Evolutionary conservation across 2,888 invertebrate genomes (phyloP).

Genomic region (Nesidiocoris tenuis): DNA sequence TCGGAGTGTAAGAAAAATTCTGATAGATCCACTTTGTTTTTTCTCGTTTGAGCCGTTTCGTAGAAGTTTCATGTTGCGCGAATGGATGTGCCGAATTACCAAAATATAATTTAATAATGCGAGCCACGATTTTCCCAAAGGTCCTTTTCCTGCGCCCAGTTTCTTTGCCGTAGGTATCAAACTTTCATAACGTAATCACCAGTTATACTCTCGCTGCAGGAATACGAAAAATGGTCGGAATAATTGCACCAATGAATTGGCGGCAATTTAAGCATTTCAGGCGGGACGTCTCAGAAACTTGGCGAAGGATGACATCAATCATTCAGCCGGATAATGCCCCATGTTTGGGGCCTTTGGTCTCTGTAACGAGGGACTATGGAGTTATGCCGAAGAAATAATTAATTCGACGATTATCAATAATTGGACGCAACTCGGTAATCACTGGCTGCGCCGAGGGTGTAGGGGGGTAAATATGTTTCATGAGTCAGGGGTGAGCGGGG

Average conservation of each 20-base stretch:
- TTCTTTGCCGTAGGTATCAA: too few relatives aligned
- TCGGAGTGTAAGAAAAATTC: too few relatives aligned
- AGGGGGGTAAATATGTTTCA: neutral
- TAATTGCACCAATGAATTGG: neutral
- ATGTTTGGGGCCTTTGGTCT: neutral
- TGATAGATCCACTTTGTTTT: too few relatives aligned
- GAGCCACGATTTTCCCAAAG: too few relatives aligned
- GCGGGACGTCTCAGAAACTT: neutral
- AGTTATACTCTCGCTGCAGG: too few relatives aligned
- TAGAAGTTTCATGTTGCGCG: too few relatives aligned
- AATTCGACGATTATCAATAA: slow-evolving; percentile 23
- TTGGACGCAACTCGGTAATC: slow-evolving; percentile 27
- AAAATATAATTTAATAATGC: too few relatives aligned
- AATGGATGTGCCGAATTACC: too few relatives aligned
- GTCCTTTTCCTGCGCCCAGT: too few relatives aligned
- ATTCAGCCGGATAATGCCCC: neutral
- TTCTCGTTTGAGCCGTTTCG: too few relatives aligned
- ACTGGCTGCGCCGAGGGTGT: neutral
- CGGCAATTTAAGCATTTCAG: neutral
- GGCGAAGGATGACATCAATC: neutral
- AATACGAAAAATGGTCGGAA: neutral
- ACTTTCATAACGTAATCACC: too few relatives aligned
- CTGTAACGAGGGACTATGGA: neutral
- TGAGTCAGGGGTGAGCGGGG: neutral
- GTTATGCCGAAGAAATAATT: slow-evolving; percentile 18